Conservation (phyloP, 2,888 invertebrate genomes). For the Sphaeridia pumilis region DNA sequence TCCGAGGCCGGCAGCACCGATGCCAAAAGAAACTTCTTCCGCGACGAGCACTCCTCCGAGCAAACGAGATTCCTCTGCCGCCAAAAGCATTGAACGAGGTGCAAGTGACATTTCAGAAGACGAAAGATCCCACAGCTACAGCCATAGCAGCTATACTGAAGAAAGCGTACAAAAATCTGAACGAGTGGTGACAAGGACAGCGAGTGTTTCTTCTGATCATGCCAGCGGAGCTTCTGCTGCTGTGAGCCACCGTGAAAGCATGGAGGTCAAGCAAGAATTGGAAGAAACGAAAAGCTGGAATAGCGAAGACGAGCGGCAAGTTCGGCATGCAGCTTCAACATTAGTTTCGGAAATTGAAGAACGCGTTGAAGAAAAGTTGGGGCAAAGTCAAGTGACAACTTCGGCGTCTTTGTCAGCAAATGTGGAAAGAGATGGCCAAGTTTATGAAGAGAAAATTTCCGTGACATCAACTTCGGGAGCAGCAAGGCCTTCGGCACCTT, state of each 20-base stretch:
- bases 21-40: not conserved
- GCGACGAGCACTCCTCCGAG: constrained; percentile 1
- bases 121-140: not conserved
- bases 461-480: not conserved
- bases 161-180: not conserved
- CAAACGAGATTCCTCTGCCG: too few relatives aligned
- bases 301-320: constrained; percentile 11
- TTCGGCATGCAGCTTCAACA: constrained; percentile 3
- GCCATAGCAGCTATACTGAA: not conserved
- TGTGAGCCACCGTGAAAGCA: not conserved
- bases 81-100: not conserved
- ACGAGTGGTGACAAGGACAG: not conserved
- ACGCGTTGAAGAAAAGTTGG: constrained; percentile 43
- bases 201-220: not conserved
- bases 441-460: not conserved
- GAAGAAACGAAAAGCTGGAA: constrained; percentile 37
- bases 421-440: not conserved
- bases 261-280: not conserved
- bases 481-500: constrained; percentile 20
- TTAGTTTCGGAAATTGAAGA: constrained; percentile 47
- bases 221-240: not conserved
- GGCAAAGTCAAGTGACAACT: constrained; percentile 3
- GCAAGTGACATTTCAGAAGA: not conserved
- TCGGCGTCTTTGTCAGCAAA: not conserved
- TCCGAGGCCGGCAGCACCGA: not conserved